Percentiles rank a stretch among this genome's conserved stretches.
These are phyloP conservation scores for Mercenaria mercenaria DNA, from an alignment of 1,140 invertebrate genomes.

Conservation along the genomic window DNA sequence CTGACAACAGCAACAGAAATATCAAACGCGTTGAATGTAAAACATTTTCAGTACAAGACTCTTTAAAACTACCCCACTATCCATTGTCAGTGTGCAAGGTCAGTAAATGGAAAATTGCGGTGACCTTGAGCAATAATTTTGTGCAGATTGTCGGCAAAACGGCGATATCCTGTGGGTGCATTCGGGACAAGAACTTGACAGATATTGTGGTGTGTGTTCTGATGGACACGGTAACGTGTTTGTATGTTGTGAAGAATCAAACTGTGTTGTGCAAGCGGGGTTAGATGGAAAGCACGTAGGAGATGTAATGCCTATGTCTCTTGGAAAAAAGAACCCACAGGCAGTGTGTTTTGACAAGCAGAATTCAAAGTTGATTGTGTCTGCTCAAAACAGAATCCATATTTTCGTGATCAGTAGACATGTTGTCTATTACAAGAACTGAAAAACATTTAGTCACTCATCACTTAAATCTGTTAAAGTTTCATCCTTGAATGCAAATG, in stretches of 20 bases:
- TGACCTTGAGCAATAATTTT: neutral
- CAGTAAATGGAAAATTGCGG: neutral
- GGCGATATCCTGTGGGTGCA: neutral
- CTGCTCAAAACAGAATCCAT: neutral
- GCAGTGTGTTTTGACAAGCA: conserved; percentile 3
- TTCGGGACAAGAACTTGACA: neutral
- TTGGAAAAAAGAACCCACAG: neutral
- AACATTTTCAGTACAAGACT: neutral
- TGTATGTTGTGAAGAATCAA: neutral
- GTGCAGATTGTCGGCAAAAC: neutral
- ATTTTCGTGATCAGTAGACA: neutral
- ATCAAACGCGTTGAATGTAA: neutral
- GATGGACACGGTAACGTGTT: conserved; percentile 31
- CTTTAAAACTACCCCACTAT: neutral
- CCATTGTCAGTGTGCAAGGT: neutral
- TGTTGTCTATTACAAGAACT: too few relatives aligned
- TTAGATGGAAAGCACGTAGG: neutral
- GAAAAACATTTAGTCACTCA: too few relatives aligned
- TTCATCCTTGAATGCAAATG: too few relatives aligned
- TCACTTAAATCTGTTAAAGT: too few relatives aligned
- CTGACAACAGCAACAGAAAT: neutral
- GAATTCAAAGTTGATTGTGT: neutral
- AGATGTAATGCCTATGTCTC: neutral
- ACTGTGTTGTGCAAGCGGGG: neutral
- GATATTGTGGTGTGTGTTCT: neutral